phyloP scores from a whole-genome alignment of 2,113 vertebrate genomes.

The Perca flavescens region DNA sequence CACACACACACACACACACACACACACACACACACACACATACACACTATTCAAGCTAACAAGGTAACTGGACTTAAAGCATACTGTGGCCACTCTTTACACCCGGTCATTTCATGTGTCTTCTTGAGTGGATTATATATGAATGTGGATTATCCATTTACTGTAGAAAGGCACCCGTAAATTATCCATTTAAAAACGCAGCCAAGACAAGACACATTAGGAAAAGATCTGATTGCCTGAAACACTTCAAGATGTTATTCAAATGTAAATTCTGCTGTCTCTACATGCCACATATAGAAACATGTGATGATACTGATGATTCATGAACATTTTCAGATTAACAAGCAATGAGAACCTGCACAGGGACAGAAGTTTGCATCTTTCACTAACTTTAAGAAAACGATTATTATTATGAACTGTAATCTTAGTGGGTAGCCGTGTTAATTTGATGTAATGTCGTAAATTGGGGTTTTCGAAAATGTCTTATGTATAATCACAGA shows the following conservation, averaged over 20 bases:
- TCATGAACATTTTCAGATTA: neutral
- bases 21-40: neutral
- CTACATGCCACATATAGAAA: slow-evolving; percentile 1
- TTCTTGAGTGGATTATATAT: slow-evolving; percentile 48
- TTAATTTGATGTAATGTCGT: slow-evolving; percentile 2
- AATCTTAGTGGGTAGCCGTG: neutral
- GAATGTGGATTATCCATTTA: slow-evolving; percentile 53
- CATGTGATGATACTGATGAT: neutral
- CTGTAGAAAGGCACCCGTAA: slow-evolving; percentile 39
- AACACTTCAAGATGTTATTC: slow-evolving; percentile 40
- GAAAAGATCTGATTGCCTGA: slow-evolving; percentile 34
- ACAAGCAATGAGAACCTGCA: neutral
- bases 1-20: slow-evolving; percentile 4
- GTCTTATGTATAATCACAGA: neutral
- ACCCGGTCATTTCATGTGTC: slow-evolving; percentile 23
- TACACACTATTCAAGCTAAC: neutral
- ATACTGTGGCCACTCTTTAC: neutral
- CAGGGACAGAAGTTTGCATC: neutral
- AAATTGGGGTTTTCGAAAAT: neutral
- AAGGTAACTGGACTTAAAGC: neutral
- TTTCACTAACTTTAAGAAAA: neutral
- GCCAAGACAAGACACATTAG: slow-evolving; percentile 21
- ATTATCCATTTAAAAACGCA: slow-evolving; percentile 49
- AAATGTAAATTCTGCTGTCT: slow-evolving; percentile 26
- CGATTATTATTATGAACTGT: neutral